Evolutionary conservation across 2,113 vertebrate genomes (phyloP).

Genomic region (Engystomops pustulosus): DNA sequence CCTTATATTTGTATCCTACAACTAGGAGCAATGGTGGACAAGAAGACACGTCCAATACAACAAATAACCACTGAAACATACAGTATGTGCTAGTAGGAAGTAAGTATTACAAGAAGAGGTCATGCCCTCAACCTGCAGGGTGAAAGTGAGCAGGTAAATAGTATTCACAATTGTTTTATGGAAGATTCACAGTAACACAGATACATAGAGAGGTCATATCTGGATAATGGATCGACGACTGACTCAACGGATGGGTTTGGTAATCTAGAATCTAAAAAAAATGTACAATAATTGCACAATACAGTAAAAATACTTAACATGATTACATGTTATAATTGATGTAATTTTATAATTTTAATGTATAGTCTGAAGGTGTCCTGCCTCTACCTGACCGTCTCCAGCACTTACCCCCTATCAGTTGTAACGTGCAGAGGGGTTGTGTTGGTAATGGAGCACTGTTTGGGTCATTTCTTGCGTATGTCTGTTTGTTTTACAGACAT

Average conservation of each 20-base stretch:
- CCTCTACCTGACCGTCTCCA: not conserved
- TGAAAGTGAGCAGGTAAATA: not conserved
- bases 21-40: not conserved
- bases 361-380: no score
- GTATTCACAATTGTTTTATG: not conserved
- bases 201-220: not conserved
- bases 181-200: not conserved
- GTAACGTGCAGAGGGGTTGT: not conserved
- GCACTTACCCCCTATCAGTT: not conserved
- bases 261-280: no score
- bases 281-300: no score
- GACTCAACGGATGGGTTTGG: not conserved
- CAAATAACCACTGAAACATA: not conserved
- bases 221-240: not conserved
- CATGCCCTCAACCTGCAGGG: not conserved
- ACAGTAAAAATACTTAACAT: no score
- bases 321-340: not conserved
- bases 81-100: not conserved
- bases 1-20: conserved; percentile 46
- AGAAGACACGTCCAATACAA: not conserved
- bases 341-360: not conserved
- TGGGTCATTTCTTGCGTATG: not conserved
- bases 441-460: not conserved
- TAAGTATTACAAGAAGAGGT: not conserved
- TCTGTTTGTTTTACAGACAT: conserved; percentile 9